Evolutionary conservation across 2,113 vertebrate genomes (phyloP).

Genomic region (Phodopus roborovskii): DNA sequence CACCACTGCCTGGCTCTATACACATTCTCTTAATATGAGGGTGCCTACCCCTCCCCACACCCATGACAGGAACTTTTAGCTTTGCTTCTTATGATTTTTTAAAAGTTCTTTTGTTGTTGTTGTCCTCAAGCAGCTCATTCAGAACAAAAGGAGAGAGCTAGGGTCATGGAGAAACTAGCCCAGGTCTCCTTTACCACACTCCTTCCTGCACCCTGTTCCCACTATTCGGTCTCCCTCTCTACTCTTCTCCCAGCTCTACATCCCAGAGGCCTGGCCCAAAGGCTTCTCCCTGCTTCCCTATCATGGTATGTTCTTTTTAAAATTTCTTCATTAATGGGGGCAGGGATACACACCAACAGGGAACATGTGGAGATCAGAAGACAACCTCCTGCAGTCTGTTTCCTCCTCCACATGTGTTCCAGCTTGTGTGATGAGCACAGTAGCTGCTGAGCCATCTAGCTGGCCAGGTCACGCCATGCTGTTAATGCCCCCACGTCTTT

Average conservation of each 20-base stretch:
- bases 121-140: background rate
- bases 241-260: background rate
- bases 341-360: background rate
- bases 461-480: accelerated
- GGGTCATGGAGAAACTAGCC: background rate
- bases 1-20: too few species aligned
- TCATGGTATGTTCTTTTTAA: background rate
- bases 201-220: background rate
- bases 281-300: background rate
- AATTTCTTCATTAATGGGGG: background rate
- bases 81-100: background rate
- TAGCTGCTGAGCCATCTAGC: background rate
- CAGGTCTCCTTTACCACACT: background rate
- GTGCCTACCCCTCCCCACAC: too few species aligned
- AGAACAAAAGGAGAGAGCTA: background rate
- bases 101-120: too few species aligned
- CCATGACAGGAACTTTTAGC: background rate
- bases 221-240: background rate
- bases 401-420: background rate
- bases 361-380: background rate
- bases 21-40: background rate
- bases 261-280: background rate
- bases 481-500: background rate
- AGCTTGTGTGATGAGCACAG: background rate
- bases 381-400: background rate